A percentile compares a stretch with the other conserved stretches of the same genome.
phyloP scores from a whole-genome alignment of 2,797 vertebrate species.

The Chanos chanos region DNA sequence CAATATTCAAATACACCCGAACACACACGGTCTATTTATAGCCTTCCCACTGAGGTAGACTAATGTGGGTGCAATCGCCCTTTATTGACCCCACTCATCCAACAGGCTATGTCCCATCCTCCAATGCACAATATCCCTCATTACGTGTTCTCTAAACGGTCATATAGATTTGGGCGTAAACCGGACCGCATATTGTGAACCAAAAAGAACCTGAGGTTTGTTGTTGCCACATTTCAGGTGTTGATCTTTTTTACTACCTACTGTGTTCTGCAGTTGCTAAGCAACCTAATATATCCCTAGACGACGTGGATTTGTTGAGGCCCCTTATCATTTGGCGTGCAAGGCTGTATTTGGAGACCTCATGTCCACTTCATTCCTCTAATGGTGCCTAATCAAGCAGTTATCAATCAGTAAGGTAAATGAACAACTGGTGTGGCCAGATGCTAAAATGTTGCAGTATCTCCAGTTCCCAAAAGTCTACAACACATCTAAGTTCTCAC shows the following conservation, averaged over 20 bases:
- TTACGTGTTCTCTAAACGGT: no score
- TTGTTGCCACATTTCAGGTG: conserved; percentile 18
- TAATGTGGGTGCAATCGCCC: neutral
- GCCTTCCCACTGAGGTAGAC: neutral
- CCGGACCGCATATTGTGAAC: no score
- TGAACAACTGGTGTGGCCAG: neutral
- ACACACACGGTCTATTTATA: conserved; percentile 3
- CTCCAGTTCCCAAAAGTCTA: neutral
- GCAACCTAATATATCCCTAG: conserved; percentile 45
- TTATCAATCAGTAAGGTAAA: neutral
- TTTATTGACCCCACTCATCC: neutral
- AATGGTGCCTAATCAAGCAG: conserved; percentile 20
- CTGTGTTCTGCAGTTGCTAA: conserved; percentile 52
- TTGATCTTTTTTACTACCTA: conserved; percentile 46
- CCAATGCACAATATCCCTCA: neutral
- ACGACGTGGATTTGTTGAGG: conserved; percentile 32
- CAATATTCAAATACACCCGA: neutral
- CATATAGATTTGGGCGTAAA: no score
- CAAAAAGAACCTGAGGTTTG: no score
- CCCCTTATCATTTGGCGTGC: conserved; percentile 8
- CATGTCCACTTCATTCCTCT: neutral
- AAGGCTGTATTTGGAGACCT: neutral
- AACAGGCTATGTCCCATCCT: neutral
- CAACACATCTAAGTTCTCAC: no score
- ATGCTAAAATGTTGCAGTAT: neutral